Conservation (phyloP, 2,888 invertebrate species). For the Drosophila putrida region DNA sequence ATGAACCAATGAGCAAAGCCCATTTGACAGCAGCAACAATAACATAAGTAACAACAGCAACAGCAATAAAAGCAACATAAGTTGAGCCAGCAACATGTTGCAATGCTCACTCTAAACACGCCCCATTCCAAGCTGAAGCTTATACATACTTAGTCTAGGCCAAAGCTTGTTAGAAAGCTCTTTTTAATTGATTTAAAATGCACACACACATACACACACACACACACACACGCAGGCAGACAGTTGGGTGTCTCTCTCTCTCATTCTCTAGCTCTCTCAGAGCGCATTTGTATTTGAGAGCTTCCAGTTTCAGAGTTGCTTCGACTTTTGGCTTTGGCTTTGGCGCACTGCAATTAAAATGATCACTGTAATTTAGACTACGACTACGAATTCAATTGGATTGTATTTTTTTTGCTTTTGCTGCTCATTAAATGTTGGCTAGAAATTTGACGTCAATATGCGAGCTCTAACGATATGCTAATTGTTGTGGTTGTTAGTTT, state of each 20-base stretch:
- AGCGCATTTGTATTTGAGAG: constrained; percentile 34
- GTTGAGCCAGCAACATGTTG: constrained; percentile 66
- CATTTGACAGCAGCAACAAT: constrained; percentile 45
- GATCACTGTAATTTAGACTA: constrained; percentile 76
- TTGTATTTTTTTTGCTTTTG: constrained; percentile 16
- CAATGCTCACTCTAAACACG: constrained; percentile 55
- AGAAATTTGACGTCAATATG: constrained; percentile 80
- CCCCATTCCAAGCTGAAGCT: constrained; percentile 51
- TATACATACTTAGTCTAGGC: constrained; percentile 22
- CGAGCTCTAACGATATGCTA: constrained; percentile 75
- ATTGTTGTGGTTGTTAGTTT: constrained; percentile 60
- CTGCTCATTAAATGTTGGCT: constrained; percentile 58
- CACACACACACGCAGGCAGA: constrained; percentile 18
- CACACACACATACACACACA: constrained; percentile 31
- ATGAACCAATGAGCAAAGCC: constrained; percentile 58
- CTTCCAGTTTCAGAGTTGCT: constrained; percentile 31
- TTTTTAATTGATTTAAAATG: constrained; percentile 64
- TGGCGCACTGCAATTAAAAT: constrained; percentile 82
- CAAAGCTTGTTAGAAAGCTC: constrained; percentile 63
- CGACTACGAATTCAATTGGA: constrained; percentile 51
- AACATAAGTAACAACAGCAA: constrained; percentile 6
- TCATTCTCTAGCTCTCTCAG: constrained; percentile 5
- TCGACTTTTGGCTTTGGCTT: constrained; percentile 14
- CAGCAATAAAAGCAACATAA: constrained; percentile 36
- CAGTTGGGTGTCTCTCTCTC: constrained; percentile 10